Evolutionary conservation across 2,797 vertebrate species (phyloP), one percentile per base, ranked within the genome.

Genomic region (Buphagus erythrorhynchus): DNA sequence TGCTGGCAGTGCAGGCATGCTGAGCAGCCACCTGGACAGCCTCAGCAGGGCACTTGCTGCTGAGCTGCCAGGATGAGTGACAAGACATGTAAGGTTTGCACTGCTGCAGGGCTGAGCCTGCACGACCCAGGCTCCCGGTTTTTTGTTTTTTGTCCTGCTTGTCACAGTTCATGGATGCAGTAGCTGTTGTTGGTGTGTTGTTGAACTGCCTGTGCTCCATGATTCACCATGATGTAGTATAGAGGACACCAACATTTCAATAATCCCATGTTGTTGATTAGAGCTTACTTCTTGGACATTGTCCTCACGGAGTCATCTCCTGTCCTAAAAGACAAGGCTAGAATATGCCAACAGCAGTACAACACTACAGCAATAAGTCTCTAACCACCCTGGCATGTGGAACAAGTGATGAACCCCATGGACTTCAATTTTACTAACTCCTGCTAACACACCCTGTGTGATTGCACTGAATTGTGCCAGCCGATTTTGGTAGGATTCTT

Each of bases 21-120:
- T 0, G 7, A 72, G 36, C 14, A 72, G 36, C 8, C 1, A 1
- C 25, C 12, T 0, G 1, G 13, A 1, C 48, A 35, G 11, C 5
- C 5, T 36, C 68, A 61, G 19, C 35, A 54, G 51, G 29, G 7
- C 5, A 11, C n/a, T 49, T 0, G 0, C 29, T 66, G 29, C 26
- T 54, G 18, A 78, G 18, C 13, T n/a, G 16, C 12, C 0, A 2
- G 8, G 4, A 2, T 6, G 22, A 73, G 14, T 6, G 11, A 26
- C 24, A 4, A 9, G 15, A 62, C 6, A 4, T 0, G 0, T 14
- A 24, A 36, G 29, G 16, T 22, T 24, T 38, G 48, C 18, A 6
- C 11, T 48, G 51, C 25, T 61, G 33, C 43, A 43, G 12, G 4
- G 25, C 19, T 2, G 2, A 45, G 10, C 6, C 28, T 51, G 31